Evolutionary conservation across 2,113 vertebrate genomes (phyloP).

Genomic region (Ochotona curzoniae): DNA sequence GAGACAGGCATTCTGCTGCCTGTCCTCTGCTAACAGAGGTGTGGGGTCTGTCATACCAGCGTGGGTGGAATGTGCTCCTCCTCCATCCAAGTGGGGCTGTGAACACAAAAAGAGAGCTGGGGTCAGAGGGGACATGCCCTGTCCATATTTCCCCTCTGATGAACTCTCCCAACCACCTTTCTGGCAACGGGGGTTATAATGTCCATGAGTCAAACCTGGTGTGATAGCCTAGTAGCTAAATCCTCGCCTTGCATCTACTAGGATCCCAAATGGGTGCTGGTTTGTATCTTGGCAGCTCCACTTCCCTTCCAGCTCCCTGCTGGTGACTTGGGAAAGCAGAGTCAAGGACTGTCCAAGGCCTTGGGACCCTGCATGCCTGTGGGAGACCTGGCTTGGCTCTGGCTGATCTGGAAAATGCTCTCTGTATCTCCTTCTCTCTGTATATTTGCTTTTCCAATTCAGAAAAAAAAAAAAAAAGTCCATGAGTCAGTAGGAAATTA

Average conservation of each 20-base stretch:
- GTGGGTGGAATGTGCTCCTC: constrained; percentile 53
- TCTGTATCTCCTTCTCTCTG: too few species aligned
- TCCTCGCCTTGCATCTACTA: too few species aligned
- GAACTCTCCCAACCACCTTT: not conserved
- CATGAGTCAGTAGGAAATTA: not conserved
- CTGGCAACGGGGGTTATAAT: not conserved
- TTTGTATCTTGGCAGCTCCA: too few species aligned
- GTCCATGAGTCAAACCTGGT: not conserved
- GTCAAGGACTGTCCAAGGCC: too few species aligned
- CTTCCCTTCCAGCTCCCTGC: too few species aligned
- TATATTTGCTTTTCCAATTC: too few species aligned
- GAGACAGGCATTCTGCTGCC: not conserved
- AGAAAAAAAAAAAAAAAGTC: not conserved
- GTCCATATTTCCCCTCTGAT: constrained; percentile 3
- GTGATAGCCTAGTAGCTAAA: too few species aligned
- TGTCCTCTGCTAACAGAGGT: constrained; percentile 44
- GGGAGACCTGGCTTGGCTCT: too few species aligned
- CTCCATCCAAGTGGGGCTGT: constrained; percentile 66
- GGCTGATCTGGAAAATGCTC: too few species aligned
- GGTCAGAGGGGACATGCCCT: not conserved
- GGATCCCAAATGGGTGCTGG: too few species aligned
- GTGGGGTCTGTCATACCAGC: constrained; percentile 63
- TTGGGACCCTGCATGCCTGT: too few species aligned
- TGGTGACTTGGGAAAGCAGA: too few species aligned
- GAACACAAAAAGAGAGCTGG: constrained; percentile 49